phyloP scores from a whole-genome alignment of 2,888 invertebrate genomes.

The Pandemis cinnamomeana region DNA sequence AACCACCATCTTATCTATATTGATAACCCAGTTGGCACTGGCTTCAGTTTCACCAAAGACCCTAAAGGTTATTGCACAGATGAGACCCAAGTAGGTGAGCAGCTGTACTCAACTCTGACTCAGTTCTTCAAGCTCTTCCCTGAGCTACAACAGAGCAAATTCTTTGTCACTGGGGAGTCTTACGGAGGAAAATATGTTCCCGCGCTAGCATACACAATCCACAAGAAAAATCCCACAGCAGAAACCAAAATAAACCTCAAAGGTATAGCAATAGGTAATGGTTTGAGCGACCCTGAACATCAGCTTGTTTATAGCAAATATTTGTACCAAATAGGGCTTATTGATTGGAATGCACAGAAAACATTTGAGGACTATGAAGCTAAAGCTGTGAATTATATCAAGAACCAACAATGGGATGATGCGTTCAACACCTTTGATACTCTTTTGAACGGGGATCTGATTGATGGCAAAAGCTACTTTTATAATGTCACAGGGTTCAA shows the following conservation, averaged over 20 bases:
- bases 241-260: constrained; percentile 89
- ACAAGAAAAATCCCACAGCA: constrained; percentile 85
- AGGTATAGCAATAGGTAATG: constrained; percentile 91
- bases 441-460: constrained; percentile 88
- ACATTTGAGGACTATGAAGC: constrained; percentile 86
- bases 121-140: constrained; percentile 95
- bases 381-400: constrained; percentile 84
- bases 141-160: constrained; percentile 88
- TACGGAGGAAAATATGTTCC: constrained; percentile 93
- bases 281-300: constrained; percentile 90
- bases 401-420: constrained; percentile 85
- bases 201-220: constrained; percentile 89
- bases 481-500: constrained; percentile 90
- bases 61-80: constrained; percentile 91
- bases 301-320: constrained; percentile 92
- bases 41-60: constrained; percentile 93
- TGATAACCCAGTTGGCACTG: constrained; percentile 97
- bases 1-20: constrained; percentile 93
- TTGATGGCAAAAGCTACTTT: constrained; percentile 85
- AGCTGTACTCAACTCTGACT: constrained; percentile 89
- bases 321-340: constrained; percentile 90
- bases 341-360: constrained; percentile 86
- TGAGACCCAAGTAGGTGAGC: constrained; percentile 91
- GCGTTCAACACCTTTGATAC: constrained; percentile 90
- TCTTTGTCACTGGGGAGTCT: constrained; percentile 95